Evolutionary conservation across 1,140 invertebrate species (phyloP).

Genomic region (Geopemphigus sp.): DNA sequence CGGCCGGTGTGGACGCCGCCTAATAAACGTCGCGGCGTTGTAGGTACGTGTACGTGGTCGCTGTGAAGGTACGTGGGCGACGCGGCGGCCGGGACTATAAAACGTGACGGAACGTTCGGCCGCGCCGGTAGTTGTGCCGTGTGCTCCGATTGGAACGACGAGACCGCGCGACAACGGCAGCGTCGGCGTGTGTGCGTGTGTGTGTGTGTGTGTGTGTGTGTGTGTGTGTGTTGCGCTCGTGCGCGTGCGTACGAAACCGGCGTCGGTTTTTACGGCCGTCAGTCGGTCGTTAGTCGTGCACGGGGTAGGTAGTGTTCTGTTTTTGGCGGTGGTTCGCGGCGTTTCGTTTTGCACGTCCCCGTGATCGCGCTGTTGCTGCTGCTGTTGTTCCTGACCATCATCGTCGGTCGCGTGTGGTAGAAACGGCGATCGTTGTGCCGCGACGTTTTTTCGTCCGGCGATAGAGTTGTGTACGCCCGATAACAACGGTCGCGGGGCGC

Average conservation of each 20-base stretch:
- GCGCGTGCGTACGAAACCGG: background rate
- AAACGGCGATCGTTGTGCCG: no score
- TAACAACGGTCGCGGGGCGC: no score
- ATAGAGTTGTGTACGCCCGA: no score
- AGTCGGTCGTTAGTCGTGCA: background rate
- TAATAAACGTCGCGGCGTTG: background rate
- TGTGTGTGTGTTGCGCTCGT: no score
- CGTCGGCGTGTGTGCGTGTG: background rate
- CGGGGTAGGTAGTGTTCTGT: background rate
- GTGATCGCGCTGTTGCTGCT: background rate
- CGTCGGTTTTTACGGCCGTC: background rate
- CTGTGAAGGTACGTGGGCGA: background rate
- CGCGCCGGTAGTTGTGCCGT: conserved; percentile 32
- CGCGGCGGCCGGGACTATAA: background rate
- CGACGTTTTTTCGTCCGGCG: no score
- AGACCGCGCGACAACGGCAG: background rate
- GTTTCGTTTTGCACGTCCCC: background rate
- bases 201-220: background rate
- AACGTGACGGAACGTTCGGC: background rate
- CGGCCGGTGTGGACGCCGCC: conserved; percentile 1
- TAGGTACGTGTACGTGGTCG: background rate
- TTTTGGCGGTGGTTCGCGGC: no score
- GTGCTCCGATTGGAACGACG: background rate
- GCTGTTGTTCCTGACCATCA: no score
- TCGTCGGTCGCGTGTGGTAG: background rate